Evolutionary conservation across 2,113 vertebrate species (phyloP).

Genomic region (Neotoma lepida): DNA sequence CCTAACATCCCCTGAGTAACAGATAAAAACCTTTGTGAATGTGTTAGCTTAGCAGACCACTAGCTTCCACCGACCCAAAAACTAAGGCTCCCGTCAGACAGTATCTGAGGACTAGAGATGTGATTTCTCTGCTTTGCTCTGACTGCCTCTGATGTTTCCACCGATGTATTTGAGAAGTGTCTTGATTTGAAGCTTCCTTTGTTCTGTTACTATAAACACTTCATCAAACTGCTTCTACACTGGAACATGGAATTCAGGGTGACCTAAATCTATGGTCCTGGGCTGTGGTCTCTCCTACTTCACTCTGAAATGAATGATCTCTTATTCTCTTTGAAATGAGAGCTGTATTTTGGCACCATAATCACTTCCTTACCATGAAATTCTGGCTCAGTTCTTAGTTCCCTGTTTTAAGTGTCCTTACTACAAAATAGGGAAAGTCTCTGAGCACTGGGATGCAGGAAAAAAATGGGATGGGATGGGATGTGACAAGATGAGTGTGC

Average conservation of each 20-base stretch:
- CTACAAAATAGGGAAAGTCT: background rate
- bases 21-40: background rate
- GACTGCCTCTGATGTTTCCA: background rate
- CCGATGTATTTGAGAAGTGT: background rate
- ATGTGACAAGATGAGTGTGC: no score
- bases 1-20: background rate
- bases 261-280: background rate
- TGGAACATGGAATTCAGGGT: background rate
- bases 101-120: background rate
- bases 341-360: background rate
- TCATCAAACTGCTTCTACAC: background rate
- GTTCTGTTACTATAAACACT: background rate
- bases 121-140: background rate
- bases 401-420: background rate
- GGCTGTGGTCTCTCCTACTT: background rate
- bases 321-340: background rate
- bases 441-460: background rate
- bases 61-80: background rate
- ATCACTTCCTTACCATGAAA: background rate
- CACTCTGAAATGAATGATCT: no score
- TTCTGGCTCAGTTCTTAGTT: background rate
- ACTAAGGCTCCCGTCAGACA: background rate
- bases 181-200: background rate
- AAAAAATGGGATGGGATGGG: background rate
- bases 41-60: no score